Base-by-base conservation (phyloP, 2,113 vertebrate genomes). In the Haemorhous mexicanus region DNA sequence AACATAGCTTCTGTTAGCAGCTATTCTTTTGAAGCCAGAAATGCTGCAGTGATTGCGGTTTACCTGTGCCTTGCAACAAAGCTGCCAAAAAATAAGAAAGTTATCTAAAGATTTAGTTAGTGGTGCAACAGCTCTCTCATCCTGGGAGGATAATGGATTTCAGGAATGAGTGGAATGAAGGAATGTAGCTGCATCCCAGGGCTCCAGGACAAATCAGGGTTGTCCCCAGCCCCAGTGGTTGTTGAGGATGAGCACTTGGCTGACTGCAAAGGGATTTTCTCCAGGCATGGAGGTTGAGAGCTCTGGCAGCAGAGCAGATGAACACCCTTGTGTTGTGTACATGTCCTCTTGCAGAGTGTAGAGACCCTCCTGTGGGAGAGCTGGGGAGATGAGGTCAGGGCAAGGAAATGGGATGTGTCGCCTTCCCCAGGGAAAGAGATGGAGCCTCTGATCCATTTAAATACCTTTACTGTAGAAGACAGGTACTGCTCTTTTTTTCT, bases 331-430 rank as follows among this genome's bases (percentile, higher is more conserved):
- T 11, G 11, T 37, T 27, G 58, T 61, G 35, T 18, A 37, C 11
- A 1, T 1, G 4, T 23, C 9, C 7, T 56, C 3, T 61, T 62
- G 33, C 21, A 44, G 58, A 18, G 9, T 18, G 12, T 2, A 12
- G 22, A n/a, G 26, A 50, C 10, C 53, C 27, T 84, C 32, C 21
- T 1, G 1, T 1, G 23, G 53, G 33, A 70, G 23, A 59, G 39
- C 41, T 84, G 67, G 24, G 39, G 23, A 62, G 37, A 22, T 2
- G 6, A 53, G 30, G 7, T 55, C 33, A 41, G 52, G 56, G 26
- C 39, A n/a, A 37, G 26, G 32, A 90, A 55, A 78, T 41, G 47
- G 20, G 4, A 13, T 26, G 5, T 24, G 33, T 44, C 43, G n/a
- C 10, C 35, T 79, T 75, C 32, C 20, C 17, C 33, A n/a, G 13